These are phyloP conservation scores for Lasioglossum morio DNA, from an alignment of 2,888 invertebrate species.

Conservation along the genomic window DNA sequence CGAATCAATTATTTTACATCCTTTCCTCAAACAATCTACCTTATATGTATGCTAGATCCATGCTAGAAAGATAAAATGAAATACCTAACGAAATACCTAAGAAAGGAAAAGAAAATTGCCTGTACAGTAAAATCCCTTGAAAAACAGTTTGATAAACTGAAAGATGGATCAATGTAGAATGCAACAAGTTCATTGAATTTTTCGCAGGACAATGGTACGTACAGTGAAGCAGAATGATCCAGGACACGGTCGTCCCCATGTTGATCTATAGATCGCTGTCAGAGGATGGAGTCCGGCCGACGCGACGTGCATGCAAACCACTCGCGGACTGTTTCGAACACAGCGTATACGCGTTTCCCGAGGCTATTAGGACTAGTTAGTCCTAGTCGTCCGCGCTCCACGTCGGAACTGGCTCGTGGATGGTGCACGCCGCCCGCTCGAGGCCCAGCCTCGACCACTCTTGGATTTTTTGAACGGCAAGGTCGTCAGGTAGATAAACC, in stretches of 20 bases:
- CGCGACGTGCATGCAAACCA: constrained; percentile 37
- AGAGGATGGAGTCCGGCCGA: constrained; percentile 15
- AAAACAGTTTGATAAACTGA: neutral
- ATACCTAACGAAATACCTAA: neutral
- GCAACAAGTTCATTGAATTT: neutral
- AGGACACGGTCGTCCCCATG: constrained; percentile 59
- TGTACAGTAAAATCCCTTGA: neutral
- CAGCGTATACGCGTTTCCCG: constrained; percentile 21
- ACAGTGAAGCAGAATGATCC: constrained; percentile 63
- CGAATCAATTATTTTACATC: too few species aligned
- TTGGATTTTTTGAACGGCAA: constrained; percentile 76
- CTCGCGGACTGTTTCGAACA: constrained; percentile 34
- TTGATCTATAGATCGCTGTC: constrained; percentile 46
- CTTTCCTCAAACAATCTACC: too few species aligned
- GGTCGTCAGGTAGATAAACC: constrained; percentile 79
- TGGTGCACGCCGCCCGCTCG: constrained; percentile 64
- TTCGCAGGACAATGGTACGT: constrained; percentile 43
- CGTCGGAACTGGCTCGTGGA: constrained; percentile 75
- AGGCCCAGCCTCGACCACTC: constrained; percentile 64
- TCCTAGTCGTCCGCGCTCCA: constrained; percentile 73
- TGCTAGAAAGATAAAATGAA: neutral
- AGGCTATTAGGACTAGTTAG: constrained; percentile 72
- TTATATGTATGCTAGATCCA: too few species aligned
- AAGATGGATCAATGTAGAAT: neutral
- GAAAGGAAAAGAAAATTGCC: neutral